A percentile compares a stretch with the other conserved stretches of the same genome.
Evolutionary conservation across 1,140 invertebrate species (phyloP).

Genomic region (Chelonus insularis): DNA sequence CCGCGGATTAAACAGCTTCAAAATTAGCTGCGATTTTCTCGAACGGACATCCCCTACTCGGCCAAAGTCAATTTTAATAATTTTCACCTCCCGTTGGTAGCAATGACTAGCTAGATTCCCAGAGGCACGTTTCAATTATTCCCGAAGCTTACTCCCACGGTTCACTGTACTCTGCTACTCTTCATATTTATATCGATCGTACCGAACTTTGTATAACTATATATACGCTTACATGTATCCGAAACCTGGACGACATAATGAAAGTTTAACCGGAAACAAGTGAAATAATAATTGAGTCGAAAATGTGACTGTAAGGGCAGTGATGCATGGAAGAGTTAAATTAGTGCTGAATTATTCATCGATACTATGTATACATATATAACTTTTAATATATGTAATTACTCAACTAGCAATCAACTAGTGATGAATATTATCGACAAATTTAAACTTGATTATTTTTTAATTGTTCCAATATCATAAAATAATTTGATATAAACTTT

Average conservation of each 20-base stretch:
- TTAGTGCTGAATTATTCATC: constrained; percentile 25
- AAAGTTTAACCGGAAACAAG: constrained; percentile 26
- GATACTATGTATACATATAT: background rate
- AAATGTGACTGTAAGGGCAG: constrained; percentile 13
- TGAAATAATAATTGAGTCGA: constrained; percentile 22
- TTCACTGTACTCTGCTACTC: background rate
- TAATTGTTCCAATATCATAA: background rate
- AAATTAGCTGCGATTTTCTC: constrained; percentile 47
- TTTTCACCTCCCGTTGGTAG: constrained; percentile 27
- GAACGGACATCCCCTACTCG: constrained; percentile 21
- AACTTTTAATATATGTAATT: constrained; percentile 6
- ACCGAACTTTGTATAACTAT: background rate
- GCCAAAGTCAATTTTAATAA: constrained; percentile 48
- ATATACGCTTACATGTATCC: background rate
- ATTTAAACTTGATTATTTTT: constrained; percentile 15
- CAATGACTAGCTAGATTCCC: constrained; percentile 46
- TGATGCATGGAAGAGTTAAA: constrained; percentile 3
- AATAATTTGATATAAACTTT: too few relatives aligned
- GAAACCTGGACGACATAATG: constrained; percentile 14
- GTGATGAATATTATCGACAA: constrained; percentile 10
- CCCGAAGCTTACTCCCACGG: constrained; percentile 29
- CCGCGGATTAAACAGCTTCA: constrained; percentile 41
- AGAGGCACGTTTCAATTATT: constrained; percentile 44
- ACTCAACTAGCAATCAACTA: constrained; percentile 20
- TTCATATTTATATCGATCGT: constrained; percentile 39